Base-by-base conservation (phyloP, 1,140 invertebrate genomes). In the Drosophila aff. region DNA sequence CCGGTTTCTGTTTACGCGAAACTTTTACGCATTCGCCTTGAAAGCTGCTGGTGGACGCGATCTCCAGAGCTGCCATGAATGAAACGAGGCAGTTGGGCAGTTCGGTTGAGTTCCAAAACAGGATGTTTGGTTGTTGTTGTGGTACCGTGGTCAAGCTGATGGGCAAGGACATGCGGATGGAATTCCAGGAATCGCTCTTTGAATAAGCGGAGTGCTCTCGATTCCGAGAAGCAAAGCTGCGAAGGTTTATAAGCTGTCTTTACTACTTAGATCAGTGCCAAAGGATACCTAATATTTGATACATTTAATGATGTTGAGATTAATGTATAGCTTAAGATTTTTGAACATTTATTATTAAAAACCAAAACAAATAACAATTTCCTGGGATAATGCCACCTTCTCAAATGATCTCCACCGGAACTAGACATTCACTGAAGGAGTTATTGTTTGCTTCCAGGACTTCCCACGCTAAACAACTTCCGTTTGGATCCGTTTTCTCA, bases 1-100 rank as follows among this genome's bases (percentile, higher is more conserved):
- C 82, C 82, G 82, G 82, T 87, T 82, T 63, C 58, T 87, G 71
- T 83, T 86, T 86, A 86, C 83, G 83, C 82, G 85, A 87, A 86
- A 60, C 63, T 84, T 76, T 86, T 83, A 83, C 81, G 81, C 81
- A 83, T 83, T 76, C 79, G 52, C 65, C 63, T 63, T 47, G 62
- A 57, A 66, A 53, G 47, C 47, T 61, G 50, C 59, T 71, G 68
- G 64, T 33, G 68, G 60, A 44, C 43, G 52, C 55, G 68, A 74
- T 61, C 53, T 61, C 18, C 26, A 15, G 9, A 18, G 31, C 4
- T 44, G 33, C 18, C 57, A 71, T 79, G 78, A 86, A 85, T 85
- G 82, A 87, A 80, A 79, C 63, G 60, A 72, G 9, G 36, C 33
- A 55, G 82, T 82, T 86, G 61, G 61, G 26, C 44, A 58, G 46